Evolutionary conservation across 2,113 vertebrate species (phyloP).

Genomic region (Alligator sinensis): DNA sequence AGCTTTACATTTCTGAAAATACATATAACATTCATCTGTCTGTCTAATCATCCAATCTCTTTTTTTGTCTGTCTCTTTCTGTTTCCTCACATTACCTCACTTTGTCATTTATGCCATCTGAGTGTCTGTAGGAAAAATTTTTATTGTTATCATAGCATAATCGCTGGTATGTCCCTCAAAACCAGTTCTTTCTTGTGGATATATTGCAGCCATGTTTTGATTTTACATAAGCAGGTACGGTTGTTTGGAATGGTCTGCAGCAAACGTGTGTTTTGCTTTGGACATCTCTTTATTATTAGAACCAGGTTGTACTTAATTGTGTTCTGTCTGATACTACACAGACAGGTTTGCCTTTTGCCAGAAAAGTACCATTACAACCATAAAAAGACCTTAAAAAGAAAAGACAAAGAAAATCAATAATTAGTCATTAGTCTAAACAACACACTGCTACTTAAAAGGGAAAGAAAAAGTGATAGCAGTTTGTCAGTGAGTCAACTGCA

Average conservation of each 20-base stretch:
- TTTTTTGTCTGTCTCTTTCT: neutral
- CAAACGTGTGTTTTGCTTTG: neutral
- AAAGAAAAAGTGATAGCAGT: constrained; percentile 57
- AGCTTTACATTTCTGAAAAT: neutral
- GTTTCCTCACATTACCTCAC: neutral
- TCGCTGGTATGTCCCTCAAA: constrained; percentile 27
- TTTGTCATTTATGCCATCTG: neutral
- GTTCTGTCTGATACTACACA: constrained; percentile 44
- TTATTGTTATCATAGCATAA: constrained; percentile 2
- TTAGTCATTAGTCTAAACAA: constrained; percentile 33
- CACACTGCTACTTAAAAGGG: neutral
- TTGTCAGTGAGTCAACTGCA: constrained; percentile 50
- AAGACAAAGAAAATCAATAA: constrained; percentile 1
- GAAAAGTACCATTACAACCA: neutral
- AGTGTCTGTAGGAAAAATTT: neutral
- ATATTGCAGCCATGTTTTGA: neutral
- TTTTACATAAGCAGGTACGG: constrained; percentile 39
- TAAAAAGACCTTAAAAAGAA: neutral
- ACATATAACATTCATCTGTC: neutral
- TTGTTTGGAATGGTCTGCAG: constrained; percentile 35
- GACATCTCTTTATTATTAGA: constrained; percentile 51
- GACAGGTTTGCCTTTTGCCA: constrained; percentile 8
- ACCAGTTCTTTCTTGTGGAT: constrained; percentile 48
- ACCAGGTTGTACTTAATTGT: constrained; percentile 46
- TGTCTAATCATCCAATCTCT: neutral